Evolutionary conservation across 1,140 invertebrate species (phyloP).

Genomic region (Oryctes rhinoceros): DNA sequence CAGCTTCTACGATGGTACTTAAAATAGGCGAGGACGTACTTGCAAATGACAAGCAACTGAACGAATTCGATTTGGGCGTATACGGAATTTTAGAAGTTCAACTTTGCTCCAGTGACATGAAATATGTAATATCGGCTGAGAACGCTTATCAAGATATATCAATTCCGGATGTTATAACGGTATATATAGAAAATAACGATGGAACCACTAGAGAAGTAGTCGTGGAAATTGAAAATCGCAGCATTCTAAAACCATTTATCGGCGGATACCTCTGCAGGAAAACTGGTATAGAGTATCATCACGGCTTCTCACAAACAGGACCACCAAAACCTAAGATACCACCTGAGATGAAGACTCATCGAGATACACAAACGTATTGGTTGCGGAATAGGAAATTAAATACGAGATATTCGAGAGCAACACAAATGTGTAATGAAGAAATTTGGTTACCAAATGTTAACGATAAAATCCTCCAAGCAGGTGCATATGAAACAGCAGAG

Average conservation of each 20-base stretch:
- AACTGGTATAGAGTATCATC: conserved; percentile 68
- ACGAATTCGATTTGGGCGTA: conserved; percentile 47
- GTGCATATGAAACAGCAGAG: conserved; percentile 66
- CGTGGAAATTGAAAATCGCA: conserved; percentile 66
- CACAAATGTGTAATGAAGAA: conserved; percentile 66
- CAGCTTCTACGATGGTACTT: conserved; percentile 40
- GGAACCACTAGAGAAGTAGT: conserved; percentile 64
- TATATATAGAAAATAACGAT: conserved; percentile 62
- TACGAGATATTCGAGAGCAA: conserved; percentile 63
- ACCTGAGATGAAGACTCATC: conserved; percentile 64
- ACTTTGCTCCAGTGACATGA: conserved; percentile 49
- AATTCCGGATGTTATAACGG: conserved; percentile 66
- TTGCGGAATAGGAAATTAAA: conserved; percentile 60
- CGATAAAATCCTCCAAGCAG: conserved; percentile 66
- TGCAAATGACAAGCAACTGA: conserved; percentile 39
- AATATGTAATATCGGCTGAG: conserved; percentile 49
- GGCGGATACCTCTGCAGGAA: conserved; percentile 70
- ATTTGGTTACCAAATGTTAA: conserved; percentile 66
- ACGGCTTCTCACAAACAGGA: conserved; percentile 72
- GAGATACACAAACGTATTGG: conserved; percentile 69
- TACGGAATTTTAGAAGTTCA: conserved; percentile 53
- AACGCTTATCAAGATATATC: conserved; percentile 52
- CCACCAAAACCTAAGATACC: conserved; percentile 64
- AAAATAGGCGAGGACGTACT: conserved; percentile 18
- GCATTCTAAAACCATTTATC: conserved; percentile 69